Evolutionary conservation across 2,113 vertebrate species (phyloP).

Genomic region (Trichechus manatus): DNA sequence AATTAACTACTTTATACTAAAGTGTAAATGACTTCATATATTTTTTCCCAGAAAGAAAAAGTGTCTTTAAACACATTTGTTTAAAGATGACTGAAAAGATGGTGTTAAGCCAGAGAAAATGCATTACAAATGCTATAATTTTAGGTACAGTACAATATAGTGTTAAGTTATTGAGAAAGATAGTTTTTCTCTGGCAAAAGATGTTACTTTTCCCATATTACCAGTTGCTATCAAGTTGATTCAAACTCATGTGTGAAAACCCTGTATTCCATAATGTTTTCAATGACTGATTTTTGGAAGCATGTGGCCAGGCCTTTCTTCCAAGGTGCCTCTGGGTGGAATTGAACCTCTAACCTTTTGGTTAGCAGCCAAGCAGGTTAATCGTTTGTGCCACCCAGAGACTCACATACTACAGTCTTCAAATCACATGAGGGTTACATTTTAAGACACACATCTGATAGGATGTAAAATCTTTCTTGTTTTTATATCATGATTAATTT

Average conservation of each 20-base stretch:
- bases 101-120: background rate
- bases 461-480: background rate
- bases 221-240: background rate
- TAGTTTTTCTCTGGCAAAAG: background rate
- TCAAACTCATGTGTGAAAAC: background rate
- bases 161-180: background rate
- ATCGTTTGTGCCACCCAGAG: background rate
- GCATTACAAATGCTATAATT: background rate
- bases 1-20: background rate
- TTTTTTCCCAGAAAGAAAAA: background rate
- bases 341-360: background rate
- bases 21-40: background rate
- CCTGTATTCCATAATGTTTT: background rate
- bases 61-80: background rate
- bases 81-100: background rate
- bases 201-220: background rate
- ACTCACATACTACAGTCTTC: background rate
- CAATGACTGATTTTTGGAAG: background rate
- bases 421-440: background rate
- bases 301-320: background rate
- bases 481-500: conserved; percentile 1
- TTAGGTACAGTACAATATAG: background rate
- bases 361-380: background rate
- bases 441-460: background rate
- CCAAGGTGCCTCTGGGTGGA: background rate